A percentile compares a stretch with the other conserved stretches of the same genome.
phyloP scores from a whole-genome alignment of 1,140 invertebrate genomes.

The Pachypeltis micranthus region DNA sequence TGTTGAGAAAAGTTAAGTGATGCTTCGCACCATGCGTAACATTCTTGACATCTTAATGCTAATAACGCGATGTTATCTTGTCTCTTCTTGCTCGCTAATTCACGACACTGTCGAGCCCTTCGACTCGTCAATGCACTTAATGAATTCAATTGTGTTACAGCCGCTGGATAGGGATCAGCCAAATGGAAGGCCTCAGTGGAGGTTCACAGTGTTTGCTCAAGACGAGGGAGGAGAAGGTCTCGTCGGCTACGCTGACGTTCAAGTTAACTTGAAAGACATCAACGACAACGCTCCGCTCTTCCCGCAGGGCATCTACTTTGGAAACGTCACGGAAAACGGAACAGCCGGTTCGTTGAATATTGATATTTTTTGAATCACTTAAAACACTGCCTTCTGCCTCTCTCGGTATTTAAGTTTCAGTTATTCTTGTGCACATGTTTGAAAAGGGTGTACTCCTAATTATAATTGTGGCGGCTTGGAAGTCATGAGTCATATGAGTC shows the following conservation, averaged over 20 bases:
- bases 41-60: too few species aligned
- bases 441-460: background rate
- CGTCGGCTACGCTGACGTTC: constrained; percentile 95
- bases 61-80: too few species aligned
- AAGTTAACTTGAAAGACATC: constrained; percentile 93
- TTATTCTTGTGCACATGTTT: background rate
- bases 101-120: too few species aligned
- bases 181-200: constrained; percentile 83
- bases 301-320: constrained; percentile 83
- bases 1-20: too few species aligned
- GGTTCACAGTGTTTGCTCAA: constrained; percentile 95
- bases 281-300: constrained; percentile 98
- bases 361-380: background rate
- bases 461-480: too few species aligned
- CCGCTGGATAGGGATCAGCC: constrained; percentile 93
- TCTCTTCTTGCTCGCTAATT: too few species aligned
- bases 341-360: constrained; percentile 53
- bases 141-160: too few species aligned
- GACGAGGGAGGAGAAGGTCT: constrained; percentile 92
- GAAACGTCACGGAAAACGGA: constrained; percentile 91
- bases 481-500: too few species aligned
- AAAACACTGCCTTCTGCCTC: background rate
- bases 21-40: too few species aligned
- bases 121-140: too few species aligned
- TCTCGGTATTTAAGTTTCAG: background rate